phyloP scores from a whole-genome alignment of 2,797 vertebrate genomes.

The Halcyon leucocephala region DNA sequence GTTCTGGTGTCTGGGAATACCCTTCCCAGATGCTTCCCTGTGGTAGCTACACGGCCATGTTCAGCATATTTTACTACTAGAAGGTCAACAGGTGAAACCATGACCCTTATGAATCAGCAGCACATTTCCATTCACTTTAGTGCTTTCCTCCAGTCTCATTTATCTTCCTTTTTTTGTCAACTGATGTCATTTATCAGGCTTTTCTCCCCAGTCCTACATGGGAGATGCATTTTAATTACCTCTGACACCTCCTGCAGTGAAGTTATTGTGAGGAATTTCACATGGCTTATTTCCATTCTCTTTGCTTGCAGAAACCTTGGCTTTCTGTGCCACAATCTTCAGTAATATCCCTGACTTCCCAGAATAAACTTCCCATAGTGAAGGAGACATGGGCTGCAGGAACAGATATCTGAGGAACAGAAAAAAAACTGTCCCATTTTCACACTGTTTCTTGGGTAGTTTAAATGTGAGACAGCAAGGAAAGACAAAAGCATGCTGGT shows the following conservation, averaged over 20 bases:
- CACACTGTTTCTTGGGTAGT: neutral
- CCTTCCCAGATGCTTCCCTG: neutral
- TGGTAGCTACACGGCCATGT: neutral
- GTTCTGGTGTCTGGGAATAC: neutral
- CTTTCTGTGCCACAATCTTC: neutral
- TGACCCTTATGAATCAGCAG: neutral
- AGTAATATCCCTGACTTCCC: neutral
- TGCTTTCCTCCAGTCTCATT: neutral
- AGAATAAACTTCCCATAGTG: neutral
- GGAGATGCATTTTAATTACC: neutral
- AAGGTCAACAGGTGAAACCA: neutral
- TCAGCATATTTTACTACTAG: neutral
- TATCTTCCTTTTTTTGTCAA: neutral
- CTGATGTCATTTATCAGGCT: neutral
- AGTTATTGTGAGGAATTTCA: neutral
- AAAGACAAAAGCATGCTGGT: neutral
- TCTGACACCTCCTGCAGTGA: neutral
- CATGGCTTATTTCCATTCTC: neutral
- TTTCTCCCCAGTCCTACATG: neutral
- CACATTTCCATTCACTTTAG: neutral
- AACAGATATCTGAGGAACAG: neutral
- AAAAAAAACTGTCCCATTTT: neutral
- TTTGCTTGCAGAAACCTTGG: neutral
- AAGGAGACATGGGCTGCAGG: neutral
- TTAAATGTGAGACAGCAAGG: neutral